A percentile compares a stretch with the other conserved stretches of the same genome.
Evolutionary conservation across 2,113 vertebrate species (phyloP).

Genomic region (Poecile atricapillus): DNA sequence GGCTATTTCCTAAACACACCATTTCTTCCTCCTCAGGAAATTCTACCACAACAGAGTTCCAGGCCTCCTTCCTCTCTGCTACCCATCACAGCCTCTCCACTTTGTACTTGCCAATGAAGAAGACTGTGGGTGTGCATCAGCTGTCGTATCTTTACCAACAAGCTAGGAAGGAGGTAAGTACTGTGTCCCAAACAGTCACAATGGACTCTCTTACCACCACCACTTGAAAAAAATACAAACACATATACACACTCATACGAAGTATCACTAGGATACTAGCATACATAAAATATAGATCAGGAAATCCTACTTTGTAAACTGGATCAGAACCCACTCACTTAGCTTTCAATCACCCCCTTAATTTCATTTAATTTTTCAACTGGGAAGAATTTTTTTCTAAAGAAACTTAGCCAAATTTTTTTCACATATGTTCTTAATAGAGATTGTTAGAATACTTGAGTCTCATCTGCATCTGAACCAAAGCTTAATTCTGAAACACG

Average conservation of each 20-base stretch:
- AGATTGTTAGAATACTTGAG: neutral
- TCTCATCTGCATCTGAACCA: neutral
- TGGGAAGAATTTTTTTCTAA: neutral
- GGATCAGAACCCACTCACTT: neutral
- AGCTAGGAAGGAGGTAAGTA: neutral
- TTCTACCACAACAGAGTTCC: neutral
- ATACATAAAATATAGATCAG: neutral
- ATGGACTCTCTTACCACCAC: neutral
- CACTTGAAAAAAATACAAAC: neutral
- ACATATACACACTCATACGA: neutral
- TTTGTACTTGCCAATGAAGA: neutral
- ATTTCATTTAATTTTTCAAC: neutral
- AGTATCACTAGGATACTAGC: neutral
- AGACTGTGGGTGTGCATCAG: accelerated
- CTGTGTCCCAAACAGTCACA: neutral
- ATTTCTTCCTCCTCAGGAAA: neutral
- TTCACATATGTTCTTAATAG: neutral
- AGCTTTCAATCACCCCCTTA: neutral
- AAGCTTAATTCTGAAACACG: neutral
- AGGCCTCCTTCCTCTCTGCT: neutral
- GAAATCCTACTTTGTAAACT: neutral
- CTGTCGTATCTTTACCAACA: neutral
- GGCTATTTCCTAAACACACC: neutral
- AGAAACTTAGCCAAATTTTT: neutral
- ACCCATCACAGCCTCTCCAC: neutral